Conservation (phyloP, 2,797 vertebrate species). For the Urosaurus nigricauda region DNA sequence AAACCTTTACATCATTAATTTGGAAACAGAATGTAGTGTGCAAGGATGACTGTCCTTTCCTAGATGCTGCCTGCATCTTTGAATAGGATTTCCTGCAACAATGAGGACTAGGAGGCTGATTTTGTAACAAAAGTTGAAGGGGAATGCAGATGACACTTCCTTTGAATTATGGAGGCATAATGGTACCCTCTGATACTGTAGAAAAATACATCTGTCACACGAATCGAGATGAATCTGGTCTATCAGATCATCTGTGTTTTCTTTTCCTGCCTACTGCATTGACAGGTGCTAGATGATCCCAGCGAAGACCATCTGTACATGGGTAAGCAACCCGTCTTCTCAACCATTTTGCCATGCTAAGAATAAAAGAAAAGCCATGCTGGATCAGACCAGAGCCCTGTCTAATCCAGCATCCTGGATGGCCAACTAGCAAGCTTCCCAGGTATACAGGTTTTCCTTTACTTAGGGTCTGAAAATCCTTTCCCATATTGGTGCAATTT, state of each 20-base stretch:
- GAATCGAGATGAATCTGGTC: background rate
- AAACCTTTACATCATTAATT: no score
- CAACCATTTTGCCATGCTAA: background rate
- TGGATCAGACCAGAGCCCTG: no score
- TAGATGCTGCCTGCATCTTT: background rate
- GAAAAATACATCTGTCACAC: background rate
- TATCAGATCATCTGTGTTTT: background rate
- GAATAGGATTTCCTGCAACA: no score
- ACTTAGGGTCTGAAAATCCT: no score
- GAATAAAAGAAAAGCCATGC: background rate
- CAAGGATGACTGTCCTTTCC: background rate
- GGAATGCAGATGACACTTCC: background rate
- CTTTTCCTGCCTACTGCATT: slow-evolving; percentile 39
- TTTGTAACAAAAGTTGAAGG: background rate
- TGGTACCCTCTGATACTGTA: background rate
- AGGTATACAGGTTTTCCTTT: no score
- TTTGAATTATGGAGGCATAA: background rate
- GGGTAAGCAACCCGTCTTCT: slow-evolving; percentile 83
- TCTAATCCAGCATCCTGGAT: no score
- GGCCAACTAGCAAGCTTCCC: no score
- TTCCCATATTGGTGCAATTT: no score
- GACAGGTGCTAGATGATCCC: slow-evolving; percentile 97
- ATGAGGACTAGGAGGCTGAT: background rate
- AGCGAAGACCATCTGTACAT: slow-evolving; percentile 99
- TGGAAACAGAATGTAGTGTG: background rate